phyloP scores from a whole-genome alignment of 2,113 vertebrate genomes.

The Loxodonta africana region DNA sequence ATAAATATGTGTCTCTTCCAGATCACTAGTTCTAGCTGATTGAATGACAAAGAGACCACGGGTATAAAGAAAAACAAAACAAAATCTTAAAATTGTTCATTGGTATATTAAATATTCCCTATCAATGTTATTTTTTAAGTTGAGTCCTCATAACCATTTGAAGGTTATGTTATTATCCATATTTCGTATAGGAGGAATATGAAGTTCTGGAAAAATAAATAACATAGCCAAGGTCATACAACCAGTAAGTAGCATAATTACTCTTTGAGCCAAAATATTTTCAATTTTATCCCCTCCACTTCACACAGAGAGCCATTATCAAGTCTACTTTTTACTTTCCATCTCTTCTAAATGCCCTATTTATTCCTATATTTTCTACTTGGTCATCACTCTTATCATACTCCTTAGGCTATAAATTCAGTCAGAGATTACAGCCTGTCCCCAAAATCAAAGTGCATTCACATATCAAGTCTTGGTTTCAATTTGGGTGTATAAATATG shows the following conservation, averaged over 20 bases:
- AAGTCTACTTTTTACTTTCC: slow-evolving; percentile 7
- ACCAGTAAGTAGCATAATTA: neutral
- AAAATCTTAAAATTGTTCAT: neutral
- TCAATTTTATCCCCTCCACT: neutral
- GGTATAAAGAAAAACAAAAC: neutral
- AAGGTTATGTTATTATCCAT: neutral
- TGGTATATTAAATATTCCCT: neutral
- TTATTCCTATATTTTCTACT: neutral
- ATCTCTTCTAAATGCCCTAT: neutral
- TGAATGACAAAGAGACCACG: neutral
- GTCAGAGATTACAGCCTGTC: neutral
- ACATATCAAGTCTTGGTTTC: neutral
- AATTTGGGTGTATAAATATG: neutral
- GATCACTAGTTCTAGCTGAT: neutral
- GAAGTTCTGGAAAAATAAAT: neutral
- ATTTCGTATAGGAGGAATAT: slow-evolving; percentile 5
- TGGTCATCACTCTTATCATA: slow-evolving; percentile 34
- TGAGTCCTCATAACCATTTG: neutral
- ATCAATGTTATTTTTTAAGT: neutral
- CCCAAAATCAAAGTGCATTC: neutral
- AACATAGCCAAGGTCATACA: neutral
- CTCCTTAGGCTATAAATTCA: neutral
- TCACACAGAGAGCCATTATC: neutral
- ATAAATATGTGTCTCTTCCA: no score
- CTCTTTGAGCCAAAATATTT: neutral